phyloP scores from a whole-genome alignment of 1,140 invertebrate species.

The Chironomus tepperi region DNA sequence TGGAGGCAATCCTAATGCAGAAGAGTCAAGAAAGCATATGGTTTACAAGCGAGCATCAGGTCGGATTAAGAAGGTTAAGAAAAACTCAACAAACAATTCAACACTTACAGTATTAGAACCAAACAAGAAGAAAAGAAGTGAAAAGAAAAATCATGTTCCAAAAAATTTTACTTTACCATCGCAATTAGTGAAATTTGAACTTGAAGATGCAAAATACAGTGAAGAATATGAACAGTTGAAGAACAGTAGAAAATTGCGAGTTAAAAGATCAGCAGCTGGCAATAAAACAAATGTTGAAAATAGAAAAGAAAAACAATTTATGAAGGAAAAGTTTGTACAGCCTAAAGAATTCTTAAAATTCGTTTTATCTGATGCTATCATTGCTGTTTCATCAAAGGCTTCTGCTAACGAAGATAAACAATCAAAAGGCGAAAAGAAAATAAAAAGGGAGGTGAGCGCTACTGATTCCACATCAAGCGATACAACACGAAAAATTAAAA shows the following conservation, averaged over 20 bases:
- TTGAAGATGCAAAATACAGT: constrained; percentile 17
- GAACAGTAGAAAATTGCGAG: neutral
- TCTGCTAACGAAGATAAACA: neutral
- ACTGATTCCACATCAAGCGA: neutral
- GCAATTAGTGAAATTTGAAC: neutral
- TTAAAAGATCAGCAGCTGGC: neutral
- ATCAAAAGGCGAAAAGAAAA: neutral
- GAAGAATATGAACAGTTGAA: neutral
- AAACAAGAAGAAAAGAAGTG: no score
- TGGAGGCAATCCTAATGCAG: neutral
- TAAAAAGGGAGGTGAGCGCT: neutral
- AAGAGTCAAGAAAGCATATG: neutral
- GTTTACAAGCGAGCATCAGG: neutral
- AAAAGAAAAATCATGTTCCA: neutral
- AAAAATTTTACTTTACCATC: neutral
- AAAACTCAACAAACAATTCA: neutral
- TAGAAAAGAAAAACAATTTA: neutral
- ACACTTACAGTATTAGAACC: neutral
- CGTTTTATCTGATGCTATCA: neutral
- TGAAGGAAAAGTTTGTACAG: neutral
- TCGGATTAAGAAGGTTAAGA: neutral
- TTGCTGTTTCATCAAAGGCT: neutral
- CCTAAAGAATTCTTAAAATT: constrained; percentile 6
- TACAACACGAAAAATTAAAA: neutral
- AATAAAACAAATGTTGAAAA: neutral